Conservation (phyloP, 2,888 invertebrate species). For the Cephalotes varians region DNA sequence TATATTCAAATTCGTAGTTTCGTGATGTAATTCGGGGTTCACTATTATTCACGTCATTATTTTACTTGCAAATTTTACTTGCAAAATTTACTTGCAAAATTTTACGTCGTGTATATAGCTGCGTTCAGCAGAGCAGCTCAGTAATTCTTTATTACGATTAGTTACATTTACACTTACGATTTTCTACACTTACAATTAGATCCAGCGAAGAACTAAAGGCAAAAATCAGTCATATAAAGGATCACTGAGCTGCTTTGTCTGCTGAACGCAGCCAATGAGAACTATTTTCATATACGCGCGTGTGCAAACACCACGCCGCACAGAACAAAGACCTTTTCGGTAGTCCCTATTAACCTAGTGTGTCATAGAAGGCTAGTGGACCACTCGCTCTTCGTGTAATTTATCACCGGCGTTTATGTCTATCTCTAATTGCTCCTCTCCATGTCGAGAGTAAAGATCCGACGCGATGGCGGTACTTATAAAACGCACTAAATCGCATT, state of each 20-base stretch:
- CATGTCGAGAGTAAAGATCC: not conserved
- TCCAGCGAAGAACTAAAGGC: too few species aligned
- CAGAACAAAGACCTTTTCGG: slow-evolving; percentile 53
- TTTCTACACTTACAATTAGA: too few species aligned
- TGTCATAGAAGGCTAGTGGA: slow-evolving; percentile 23
- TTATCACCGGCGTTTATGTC: slow-evolving; percentile 46
- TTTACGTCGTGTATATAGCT: too few species aligned
- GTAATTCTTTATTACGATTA: too few species aligned
- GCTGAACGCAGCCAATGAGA: too few species aligned
- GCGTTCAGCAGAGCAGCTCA: too few species aligned
- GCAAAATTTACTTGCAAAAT: too few species aligned
- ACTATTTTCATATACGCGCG: slow-evolving; percentile 16
- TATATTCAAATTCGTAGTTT: not conserved
- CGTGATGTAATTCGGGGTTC: not conserved
- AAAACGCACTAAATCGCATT: slow-evolving; percentile 22
- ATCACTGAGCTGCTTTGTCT: too few species aligned
- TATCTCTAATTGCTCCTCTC: slow-evolving; percentile 32
- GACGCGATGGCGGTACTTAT: slow-evolving; percentile 9
- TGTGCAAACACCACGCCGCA: slow-evolving; percentile 31
- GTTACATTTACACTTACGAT: too few species aligned
- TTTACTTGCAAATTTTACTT: too few species aligned
- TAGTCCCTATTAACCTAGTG: slow-evolving; percentile 38
- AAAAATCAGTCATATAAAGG: too few species aligned
- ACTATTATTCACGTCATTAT: slow-evolving; percentile 30
- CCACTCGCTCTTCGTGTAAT: slow-evolving; percentile 35